A percentile compares a stretch with the other conserved stretches of the same genome.
These are phyloP conservation scores for Phenacoccus solenopsis DNA, from an alignment of 1,140 invertebrate genomes.

Conservation along the genomic window DNA sequence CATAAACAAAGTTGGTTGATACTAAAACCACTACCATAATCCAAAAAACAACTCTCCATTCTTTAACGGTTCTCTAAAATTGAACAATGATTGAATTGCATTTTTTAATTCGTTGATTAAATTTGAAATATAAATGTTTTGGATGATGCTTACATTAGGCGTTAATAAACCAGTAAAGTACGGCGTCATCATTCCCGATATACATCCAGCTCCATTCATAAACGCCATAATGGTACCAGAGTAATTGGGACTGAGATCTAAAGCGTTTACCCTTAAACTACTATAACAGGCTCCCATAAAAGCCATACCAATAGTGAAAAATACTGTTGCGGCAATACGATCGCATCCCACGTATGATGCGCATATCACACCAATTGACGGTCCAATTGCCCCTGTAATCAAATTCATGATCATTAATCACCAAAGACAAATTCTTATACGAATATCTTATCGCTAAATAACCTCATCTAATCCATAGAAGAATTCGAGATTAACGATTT, in stretches of 20 bases:
- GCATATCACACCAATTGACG: conserved; percentile 60
- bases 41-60: conserved; percentile 44
- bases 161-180: conserved; percentile 38
- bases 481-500: too few relatives aligned
- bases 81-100: neutral
- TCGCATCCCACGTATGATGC: conserved; percentile 50
- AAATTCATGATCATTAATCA: neutral
- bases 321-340: conserved; percentile 42
- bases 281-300: conserved; percentile 54
- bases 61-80: conserved; percentile 29
- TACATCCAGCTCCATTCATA: conserved; percentile 59
- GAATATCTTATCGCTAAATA: too few relatives aligned
- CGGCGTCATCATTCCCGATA: conserved; percentile 49
- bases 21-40: conserved; percentile 37
- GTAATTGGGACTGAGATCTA: conserved; percentile 65
- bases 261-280: conserved; percentile 56
- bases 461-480: too few relatives aligned
- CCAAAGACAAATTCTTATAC: neutral
- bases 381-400: conserved; percentile 49
- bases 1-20: conserved; percentile 35
- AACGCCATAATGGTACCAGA: conserved; percentile 67
- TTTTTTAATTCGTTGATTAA: neutral
- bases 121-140: neutral
- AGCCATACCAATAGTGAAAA: conserved; percentile 54
- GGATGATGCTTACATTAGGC: conserved; percentile 29